These are phyloP conservation scores for Paratrypauchen microcephalus DNA, from an alignment of 2,797 vertebrate species.

Conservation along the genomic window DNA sequence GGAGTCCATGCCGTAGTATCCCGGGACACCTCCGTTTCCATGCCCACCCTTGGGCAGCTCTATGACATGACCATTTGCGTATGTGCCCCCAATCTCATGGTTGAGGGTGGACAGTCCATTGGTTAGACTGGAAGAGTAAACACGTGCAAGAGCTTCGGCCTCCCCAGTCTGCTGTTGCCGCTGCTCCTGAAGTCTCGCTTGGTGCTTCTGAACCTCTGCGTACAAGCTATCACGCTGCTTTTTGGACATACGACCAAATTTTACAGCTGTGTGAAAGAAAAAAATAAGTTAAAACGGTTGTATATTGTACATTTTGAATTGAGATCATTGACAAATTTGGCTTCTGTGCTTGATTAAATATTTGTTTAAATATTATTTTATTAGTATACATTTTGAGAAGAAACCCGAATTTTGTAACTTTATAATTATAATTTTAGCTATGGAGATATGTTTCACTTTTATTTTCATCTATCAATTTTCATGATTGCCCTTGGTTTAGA, in stretches of 20 bases:
- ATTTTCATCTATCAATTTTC: too few species aligned
- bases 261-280: constrained; percentile 84
- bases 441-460: too few species aligned
- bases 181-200: constrained; percentile 92
- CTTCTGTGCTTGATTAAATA: too few species aligned
- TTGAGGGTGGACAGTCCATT: constrained; percentile 89
- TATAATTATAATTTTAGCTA: too few species aligned
- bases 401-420: neutral
- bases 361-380: neutral
- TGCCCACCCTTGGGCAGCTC: constrained; percentile 91
- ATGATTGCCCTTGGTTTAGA: too few species aligned
- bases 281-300: neutral
- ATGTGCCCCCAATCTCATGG: constrained; percentile 88
- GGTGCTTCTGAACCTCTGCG: constrained; percentile 98
- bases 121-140: constrained; percentile 91
- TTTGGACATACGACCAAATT: constrained; percentile 99
- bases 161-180: constrained; percentile 94
- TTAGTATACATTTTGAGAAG: neutral
- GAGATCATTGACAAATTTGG: too few species aligned
- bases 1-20: constrained; percentile 93
- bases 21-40: constrained; percentile 63
- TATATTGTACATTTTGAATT: neutral
- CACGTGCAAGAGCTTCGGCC: constrained; percentile 91
- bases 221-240: constrained; percentile 98
- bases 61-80: constrained; percentile 92